These are phyloP conservation scores for Caenorhabditis latens DNA, from an alignment of 1,140 invertebrate genomes.

Conservation along the genomic window DNA sequence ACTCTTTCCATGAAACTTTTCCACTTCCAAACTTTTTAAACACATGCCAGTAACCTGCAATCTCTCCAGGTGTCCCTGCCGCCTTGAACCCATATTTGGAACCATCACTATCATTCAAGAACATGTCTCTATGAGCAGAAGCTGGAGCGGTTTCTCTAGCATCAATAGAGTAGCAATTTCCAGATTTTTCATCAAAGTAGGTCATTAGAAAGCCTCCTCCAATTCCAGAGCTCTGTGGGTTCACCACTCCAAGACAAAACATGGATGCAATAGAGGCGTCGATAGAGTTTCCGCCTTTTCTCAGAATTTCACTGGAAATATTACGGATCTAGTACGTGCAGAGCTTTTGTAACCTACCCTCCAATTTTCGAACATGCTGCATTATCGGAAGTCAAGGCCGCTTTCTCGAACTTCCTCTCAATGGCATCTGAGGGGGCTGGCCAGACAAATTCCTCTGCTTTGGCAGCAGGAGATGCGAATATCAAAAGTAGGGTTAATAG, in stretches of 20 bases:
- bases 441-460: conserved; percentile 71
- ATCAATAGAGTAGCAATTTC: conserved; percentile 81
- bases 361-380: conserved; percentile 76
- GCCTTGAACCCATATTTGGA: conserved; percentile 82
- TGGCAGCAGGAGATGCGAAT: conserved; percentile 59
- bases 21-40: conserved; percentile 84
- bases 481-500: conserved; percentile 64
- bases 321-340: too few species aligned
- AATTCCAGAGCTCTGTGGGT: conserved; percentile 87
- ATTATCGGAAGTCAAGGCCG: conserved; percentile 76
- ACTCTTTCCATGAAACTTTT: conserved; percentile 84
- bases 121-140: conserved; percentile 84
- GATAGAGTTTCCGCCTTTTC: conserved; percentile 87
- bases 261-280: conserved; percentile 88
- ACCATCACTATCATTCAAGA: conserved; percentile 80
- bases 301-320: conserved; percentile 82
- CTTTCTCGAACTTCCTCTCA: conserved; percentile 71
- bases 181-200: conserved; percentile 71
- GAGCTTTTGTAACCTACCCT: conserved; percentile 25
- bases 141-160: conserved; percentile 87
- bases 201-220: conserved; percentile 90
- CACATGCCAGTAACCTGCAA: conserved; percentile 88
- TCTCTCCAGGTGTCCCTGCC: conserved; percentile 90
- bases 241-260: conserved; percentile 88
- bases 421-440: conserved; percentile 70